phyloP scores from a whole-genome alignment of 2,113 vertebrate genomes.

The Muntiacus reevesi region DNA sequence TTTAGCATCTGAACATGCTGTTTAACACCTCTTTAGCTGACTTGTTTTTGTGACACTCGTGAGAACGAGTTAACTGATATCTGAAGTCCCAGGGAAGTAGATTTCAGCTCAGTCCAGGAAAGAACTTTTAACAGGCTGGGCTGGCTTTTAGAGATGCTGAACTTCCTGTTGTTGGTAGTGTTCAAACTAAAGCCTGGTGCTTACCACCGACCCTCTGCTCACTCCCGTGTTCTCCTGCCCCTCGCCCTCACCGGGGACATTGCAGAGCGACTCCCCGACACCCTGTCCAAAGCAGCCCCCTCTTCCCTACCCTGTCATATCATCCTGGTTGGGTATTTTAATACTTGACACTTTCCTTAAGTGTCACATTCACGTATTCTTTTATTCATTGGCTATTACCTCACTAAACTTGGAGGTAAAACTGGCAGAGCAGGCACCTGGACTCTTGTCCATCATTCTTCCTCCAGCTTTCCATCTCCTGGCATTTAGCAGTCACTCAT shows the following conservation, averaged over 20 bases:
- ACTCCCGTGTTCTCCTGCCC: background rate
- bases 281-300: background rate
- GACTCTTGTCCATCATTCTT: background rate
- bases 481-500: background rate
- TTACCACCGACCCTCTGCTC: accelerated
- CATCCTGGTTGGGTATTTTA: background rate
- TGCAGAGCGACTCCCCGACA: background rate
- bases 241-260: background rate
- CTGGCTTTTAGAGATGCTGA: background rate
- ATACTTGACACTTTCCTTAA: background rate
- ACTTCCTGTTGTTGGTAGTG: background rate
- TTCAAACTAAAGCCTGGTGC: background rate
- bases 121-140: background rate
- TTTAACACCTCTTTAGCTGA: background rate
- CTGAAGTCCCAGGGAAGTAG: background rate
- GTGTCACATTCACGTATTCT: background rate
- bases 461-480: background rate
- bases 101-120: background rate
- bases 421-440: background rate
- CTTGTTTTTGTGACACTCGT: background rate
- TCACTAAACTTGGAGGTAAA: background rate
- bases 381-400: background rate
- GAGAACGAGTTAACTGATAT: background rate
- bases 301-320: too few relatives aligned
- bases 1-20: background rate